Conservation (phyloP, 1,140 invertebrate species). For the Agrypnia vestita region DNA sequence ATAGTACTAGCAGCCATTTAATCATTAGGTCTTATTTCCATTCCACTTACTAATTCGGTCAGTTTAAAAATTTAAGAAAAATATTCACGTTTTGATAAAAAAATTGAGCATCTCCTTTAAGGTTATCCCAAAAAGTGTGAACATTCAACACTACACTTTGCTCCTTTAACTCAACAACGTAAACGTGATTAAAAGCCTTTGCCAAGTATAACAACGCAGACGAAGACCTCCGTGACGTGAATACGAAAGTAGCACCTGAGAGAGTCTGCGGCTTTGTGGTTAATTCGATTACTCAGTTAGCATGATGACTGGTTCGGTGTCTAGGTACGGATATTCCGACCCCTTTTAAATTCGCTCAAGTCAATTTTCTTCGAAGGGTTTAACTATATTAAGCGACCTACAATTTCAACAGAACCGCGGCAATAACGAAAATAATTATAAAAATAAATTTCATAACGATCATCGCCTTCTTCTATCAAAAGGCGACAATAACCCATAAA, state of each 20-base stretch:
- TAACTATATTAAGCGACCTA: background rate
- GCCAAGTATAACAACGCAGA: constrained; percentile 27
- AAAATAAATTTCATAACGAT: too few relatives aligned
- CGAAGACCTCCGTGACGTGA: constrained; percentile 39
- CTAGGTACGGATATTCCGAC: constrained; percentile 42
- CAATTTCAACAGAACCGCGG: too few relatives aligned
- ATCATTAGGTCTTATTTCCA: too few relatives aligned
- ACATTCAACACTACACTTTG: constrained; percentile 6
- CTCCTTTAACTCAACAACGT: constrained; percentile 12
- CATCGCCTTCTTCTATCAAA: too few relatives aligned
- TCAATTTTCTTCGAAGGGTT: background rate
- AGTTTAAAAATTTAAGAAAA: too few relatives aligned
- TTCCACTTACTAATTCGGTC: too few relatives aligned
- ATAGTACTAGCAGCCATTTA: too few relatives aligned
- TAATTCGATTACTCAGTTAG: constrained; percentile 46
- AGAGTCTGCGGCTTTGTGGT: constrained; percentile 45
- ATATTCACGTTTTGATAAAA: too few relatives aligned
- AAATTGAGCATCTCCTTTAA: too few relatives aligned
- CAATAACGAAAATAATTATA: too few relatives aligned
- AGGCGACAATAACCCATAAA: background rate
- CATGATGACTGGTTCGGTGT: constrained; percentile 49
- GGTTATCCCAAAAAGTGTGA: background rate
- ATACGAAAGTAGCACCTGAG: constrained; percentile 49
- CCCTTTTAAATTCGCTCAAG: constrained; percentile 7
- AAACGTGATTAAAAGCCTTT: constrained; percentile 31